Evolutionary conservation across 2,797 vertebrate genomes (phyloP), one percentile per base, ranked within the genome.

Genomic region (Danio albolineatus): DNA sequence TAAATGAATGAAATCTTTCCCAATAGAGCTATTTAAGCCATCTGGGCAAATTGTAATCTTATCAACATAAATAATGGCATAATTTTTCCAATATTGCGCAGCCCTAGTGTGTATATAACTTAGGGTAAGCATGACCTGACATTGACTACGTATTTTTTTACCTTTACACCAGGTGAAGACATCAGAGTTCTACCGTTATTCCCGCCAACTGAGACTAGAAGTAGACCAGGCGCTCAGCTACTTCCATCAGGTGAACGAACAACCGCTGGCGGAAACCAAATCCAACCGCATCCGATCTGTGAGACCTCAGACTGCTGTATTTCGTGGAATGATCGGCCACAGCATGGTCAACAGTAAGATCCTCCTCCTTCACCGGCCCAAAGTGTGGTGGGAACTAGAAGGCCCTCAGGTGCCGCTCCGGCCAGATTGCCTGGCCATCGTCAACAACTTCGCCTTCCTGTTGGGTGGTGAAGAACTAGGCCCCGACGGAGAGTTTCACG

Each of bases 271-370:
- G 90, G 97, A 96, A 86, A 95, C 95, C 84, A 96, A 96, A 87
- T 95, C 96, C 78, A 98, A 97, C 92, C 96, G 95, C 57, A 98
- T 99, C 87, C 96, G 97, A 88, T 99, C 98, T 10, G 95, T 96
- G 77, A 96, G 98, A 81, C 95, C 96, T 9, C 98, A 99, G 93
- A 99, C 97, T 16, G 96, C 97, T 77, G 98, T 99, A 75, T 99
- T 99, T 92, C 93, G 98, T 86, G 98, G 97, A 61, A 99, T 99
- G 98, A 99, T 99, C 85, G 98, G 98, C 80, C 97, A 99, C 93
- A 99, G 98, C 89, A 99, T 99, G 98, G 98, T 99, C 86, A 99
- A 99, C 92, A 99, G 96, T 91, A 99, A 99, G 93, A 98, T 99
- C 88, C 95, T 99, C 82, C 95, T 99, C 54, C 91, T 99, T 87